phyloP scores from a whole-genome alignment of 1,140 invertebrate genomes.

The Saccostrea echinata region DNA sequence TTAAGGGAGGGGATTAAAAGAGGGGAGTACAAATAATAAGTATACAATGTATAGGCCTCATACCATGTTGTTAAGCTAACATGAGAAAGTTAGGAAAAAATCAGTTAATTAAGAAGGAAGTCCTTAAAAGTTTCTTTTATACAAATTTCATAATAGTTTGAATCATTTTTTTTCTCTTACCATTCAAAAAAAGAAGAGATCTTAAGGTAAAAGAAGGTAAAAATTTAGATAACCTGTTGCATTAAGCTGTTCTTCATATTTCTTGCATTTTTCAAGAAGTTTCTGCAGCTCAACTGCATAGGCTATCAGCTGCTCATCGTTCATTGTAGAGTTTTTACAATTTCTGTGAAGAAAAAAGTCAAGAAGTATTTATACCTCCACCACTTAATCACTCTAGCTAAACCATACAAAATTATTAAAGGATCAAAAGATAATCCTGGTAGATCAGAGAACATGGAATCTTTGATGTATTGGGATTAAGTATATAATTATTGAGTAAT shows the following conservation, averaged over 20 bases:
- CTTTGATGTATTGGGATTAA: conserved; percentile 12
- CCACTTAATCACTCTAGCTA: neutral
- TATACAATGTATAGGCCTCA: too few species aligned
- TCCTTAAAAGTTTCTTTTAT: too few species aligned
- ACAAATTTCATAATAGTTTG: too few species aligned
- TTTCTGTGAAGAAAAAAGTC: neutral
- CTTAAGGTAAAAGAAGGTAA: too few species aligned
- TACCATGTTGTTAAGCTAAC: too few species aligned
- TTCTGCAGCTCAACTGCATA: neutral
- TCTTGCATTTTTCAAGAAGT: neutral
- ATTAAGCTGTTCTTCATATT: neutral
- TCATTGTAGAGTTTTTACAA: neutral
- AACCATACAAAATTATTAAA: neutral
- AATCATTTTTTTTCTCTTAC: too few species aligned
- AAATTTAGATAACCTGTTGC: neutral
- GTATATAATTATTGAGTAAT: conserved; percentile 1
- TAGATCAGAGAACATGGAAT: neutral
- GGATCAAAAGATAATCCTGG: neutral
- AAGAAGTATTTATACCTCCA: conserved; percentile 12
- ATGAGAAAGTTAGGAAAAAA: too few species aligned
- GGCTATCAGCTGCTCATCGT: neutral
- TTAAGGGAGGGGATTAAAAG: too few species aligned
- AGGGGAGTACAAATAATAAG: too few species aligned
- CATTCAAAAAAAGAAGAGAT: too few species aligned
- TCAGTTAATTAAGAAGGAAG: too few species aligned